Base-by-base conservation (phyloP, 1,140 invertebrate species). In the Ips typographus region DNA sequence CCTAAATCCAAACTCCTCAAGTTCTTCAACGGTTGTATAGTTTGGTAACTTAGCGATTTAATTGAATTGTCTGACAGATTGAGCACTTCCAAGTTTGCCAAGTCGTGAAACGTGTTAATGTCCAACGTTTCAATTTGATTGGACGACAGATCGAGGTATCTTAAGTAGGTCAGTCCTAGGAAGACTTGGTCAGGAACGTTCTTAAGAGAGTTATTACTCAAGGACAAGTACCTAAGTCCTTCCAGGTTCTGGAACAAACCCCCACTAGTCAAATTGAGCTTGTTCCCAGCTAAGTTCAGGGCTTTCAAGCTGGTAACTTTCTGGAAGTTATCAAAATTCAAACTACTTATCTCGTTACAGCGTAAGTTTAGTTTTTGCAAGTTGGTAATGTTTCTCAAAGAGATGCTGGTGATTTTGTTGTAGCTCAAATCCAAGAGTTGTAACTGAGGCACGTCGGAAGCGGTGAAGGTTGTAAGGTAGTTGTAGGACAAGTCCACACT, bases 41-140 rank as follows among this genome's bases (percentile, higher is more conserved):
- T 55, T 41, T 66, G 49, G 47, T 76, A 75, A 49, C 72, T 52
- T 37, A 79, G 72, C 57, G 71, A 65, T 47, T 73, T 47, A 49
- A 79, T 59, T 40, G 49, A 38, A 57, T 79, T 79, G 47, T 74
- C 43, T 3, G 76, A 77, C 43, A 79, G 61, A 71, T 79, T 78
- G 4, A 79, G 69, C 2, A 67, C 40, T 67, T 77, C 68, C 55
- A 79, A 71, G 71, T 73, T 74, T 5, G 67, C 47, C 43, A 79
- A 59, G 43, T 72, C 66, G 8, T 66, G 37, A 63, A 78, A 76
- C 4, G 58, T 62, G n/a, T 67, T 38, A 40, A 6, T 7, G 38
- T 65, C 40, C 43, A 63, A 42, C 42, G 62, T 52, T 3, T 7
- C 8, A 43, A 78, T 37, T 40, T 65, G 61, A 52, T 78, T 78